Percentiles rank a stretch among this genome's conserved stretches.
phyloP scores from a whole-genome alignment of 2,888 invertebrate genomes.

The Agapetus fuscipes region DNA sequence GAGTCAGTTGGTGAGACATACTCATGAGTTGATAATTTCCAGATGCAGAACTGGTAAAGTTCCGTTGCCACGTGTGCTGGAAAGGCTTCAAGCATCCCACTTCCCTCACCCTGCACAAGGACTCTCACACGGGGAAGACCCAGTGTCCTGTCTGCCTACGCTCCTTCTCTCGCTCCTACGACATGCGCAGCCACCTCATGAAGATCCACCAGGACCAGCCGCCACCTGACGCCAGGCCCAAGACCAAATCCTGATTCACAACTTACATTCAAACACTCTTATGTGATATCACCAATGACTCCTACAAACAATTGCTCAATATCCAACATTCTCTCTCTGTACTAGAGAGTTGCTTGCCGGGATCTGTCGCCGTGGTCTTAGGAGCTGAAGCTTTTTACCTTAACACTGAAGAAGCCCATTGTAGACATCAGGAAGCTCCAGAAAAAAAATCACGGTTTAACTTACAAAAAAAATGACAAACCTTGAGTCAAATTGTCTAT shows the following conservation, averaged over 20 bases:
- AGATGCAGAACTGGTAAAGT: slow-evolving; percentile 48
- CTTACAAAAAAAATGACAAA: no score
- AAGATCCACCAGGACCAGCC: slow-evolving; percentile 45
- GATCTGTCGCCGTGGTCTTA: no score
- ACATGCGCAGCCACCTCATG: slow-evolving; percentile 50
- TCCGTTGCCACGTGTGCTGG: slow-evolving; percentile 51
- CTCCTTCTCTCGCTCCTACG: slow-evolving; percentile 52
- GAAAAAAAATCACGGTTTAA: no score
- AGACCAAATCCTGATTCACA: no score
- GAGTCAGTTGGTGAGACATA: no score
- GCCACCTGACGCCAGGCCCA: slow-evolving; percentile 16
- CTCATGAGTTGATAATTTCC: slow-evolving; percentile 21
- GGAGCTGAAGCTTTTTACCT: no score
- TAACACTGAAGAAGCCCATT: no score
- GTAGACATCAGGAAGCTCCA: no score
- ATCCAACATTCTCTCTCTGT: not conserved
- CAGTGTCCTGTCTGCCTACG: slow-evolving; percentile 52
- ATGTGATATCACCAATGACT: no score
- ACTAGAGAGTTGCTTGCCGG: not conserved
- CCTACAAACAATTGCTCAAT: not conserved
- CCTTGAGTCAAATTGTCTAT: no score
- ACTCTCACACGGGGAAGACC: slow-evolving; percentile 53
- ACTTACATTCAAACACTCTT: no score
- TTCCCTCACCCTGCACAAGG: slow-evolving; percentile 51
- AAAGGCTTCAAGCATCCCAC: slow-evolving; percentile 55